Evolutionary conservation across 2,113 vertebrate genomes (phyloP).

Genomic region (Paramormyrops kingsleyae): DNA sequence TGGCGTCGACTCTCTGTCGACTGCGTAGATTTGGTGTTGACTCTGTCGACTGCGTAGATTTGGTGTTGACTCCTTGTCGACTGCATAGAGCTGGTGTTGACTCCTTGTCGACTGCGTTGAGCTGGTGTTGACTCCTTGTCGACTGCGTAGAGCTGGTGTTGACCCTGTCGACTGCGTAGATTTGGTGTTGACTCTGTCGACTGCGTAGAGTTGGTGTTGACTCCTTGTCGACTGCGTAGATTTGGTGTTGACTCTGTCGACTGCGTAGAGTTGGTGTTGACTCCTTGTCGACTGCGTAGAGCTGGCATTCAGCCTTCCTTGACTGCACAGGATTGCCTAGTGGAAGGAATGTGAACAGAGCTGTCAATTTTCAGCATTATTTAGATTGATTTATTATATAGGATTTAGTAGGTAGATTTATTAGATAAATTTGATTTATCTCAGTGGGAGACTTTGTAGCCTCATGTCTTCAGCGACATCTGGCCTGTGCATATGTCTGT

Average conservation of each 20-base stretch:
- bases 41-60: not conserved
- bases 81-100: not conserved
- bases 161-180: not conserved
- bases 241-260: too few relatives aligned
- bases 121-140: not conserved
- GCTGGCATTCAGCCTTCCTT: not conserved
- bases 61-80: not conserved
- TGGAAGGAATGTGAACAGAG: not conserved
- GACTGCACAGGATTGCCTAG: not conserved
- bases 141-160: not conserved
- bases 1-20: not conserved
- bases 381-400: not conserved
- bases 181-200: not conserved
- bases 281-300: not conserved
- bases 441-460: not conserved
- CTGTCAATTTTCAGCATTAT: not conserved
- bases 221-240: not conserved
- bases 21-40: not conserved
- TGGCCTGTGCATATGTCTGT: not conserved
- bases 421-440: too few relatives aligned
- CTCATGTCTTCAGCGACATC: not conserved
- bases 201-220: not conserved
- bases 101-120: not conserved
- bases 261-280: not conserved
- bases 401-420: not conserved